These are phyloP conservation scores for Sebastes oblongus DNA, from an alignment of 2,797 vertebrate genomes.

Conservation along the genomic window DNA sequence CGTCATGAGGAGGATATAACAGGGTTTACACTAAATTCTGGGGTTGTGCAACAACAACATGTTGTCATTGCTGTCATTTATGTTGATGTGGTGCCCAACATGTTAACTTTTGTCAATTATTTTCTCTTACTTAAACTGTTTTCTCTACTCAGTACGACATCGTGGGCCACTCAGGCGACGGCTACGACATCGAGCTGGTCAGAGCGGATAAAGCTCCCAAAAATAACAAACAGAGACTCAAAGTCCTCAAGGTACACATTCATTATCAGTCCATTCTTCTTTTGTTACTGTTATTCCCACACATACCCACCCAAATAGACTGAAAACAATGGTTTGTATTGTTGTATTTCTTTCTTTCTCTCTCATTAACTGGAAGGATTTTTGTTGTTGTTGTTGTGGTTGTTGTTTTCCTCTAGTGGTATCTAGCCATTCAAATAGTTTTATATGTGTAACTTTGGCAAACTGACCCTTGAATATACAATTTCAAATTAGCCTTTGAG, in stretches of 20 bases:
- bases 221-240: conserved; percentile 93
- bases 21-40: neutral
- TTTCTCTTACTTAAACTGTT: neutral
- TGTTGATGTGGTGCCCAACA: neutral
- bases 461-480: neutral
- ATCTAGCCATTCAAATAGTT: neutral
- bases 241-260: conserved; percentile 90
- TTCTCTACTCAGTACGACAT: conserved; percentile 88
- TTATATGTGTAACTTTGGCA: neutral
- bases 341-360: neutral
- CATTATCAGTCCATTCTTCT: neutral
- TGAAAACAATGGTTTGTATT: neutral
- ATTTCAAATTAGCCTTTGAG: neutral
- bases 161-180: conserved; percentile 93
- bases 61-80: neutral
- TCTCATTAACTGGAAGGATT: neutral
- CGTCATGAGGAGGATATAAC: neutral
- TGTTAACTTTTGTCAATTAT: neutral
- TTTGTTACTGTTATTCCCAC: neutral
- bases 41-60: neutral
- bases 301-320: neutral
- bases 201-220: conserved; percentile 86
- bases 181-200: conserved; percentile 89
- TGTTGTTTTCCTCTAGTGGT: neutral
- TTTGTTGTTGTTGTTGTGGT: neutral